A percentile compares a stretch with the other conserved stretches of the same genome.
Conservation (phyloP, 2,888 invertebrate species). For the Drosophila flavopinicola region DNA sequence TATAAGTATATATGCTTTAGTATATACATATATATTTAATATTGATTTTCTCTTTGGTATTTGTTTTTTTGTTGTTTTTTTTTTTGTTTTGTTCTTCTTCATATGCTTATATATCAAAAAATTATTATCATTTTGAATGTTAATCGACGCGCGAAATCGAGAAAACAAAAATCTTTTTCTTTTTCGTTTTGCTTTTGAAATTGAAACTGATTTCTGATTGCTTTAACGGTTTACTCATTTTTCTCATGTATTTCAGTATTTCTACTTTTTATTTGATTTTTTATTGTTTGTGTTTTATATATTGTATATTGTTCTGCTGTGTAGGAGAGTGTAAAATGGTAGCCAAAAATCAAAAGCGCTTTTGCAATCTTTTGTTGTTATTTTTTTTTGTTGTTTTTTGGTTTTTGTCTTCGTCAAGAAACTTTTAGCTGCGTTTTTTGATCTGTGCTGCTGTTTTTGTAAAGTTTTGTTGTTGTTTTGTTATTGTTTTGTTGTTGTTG, state of each 20-base stretch:
- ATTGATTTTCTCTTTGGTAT: constrained; percentile 37
- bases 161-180: constrained; percentile 19
- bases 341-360: constrained; percentile 51
- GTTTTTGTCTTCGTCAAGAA: constrained; percentile 12
- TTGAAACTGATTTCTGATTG: constrained; percentile 56
- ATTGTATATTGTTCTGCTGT: constrained; percentile 13
- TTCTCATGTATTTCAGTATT: constrained; percentile 5
- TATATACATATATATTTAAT: constrained; percentile 24
- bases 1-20: constrained; percentile 41
- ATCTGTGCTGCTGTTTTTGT: constrained; percentile 27
- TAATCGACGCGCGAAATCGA: constrained; percentile 71
- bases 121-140: constrained; percentile 77
- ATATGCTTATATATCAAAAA: constrained; percentile 67
- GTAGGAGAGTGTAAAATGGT: constrained; percentile 40
- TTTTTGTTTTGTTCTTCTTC: constrained; percentile 27
- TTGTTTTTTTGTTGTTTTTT: no score
- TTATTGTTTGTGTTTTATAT: constrained; percentile 1
- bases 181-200: neutral
- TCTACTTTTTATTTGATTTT: constrained; percentile 2
- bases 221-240: constrained; percentile 42
- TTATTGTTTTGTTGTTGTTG: constrained; percentile 16
- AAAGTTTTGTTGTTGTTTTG: constrained; percentile 26
- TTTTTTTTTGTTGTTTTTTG: constrained; percentile 6
- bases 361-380: constrained; percentile 3
- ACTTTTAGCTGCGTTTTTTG: constrained; percentile 39